Evolutionary conservation across 2,113 vertebrate genomes (phyloP), one percentile per base, ranked within the genome.

Genomic region (Carassius auratus): DNA sequence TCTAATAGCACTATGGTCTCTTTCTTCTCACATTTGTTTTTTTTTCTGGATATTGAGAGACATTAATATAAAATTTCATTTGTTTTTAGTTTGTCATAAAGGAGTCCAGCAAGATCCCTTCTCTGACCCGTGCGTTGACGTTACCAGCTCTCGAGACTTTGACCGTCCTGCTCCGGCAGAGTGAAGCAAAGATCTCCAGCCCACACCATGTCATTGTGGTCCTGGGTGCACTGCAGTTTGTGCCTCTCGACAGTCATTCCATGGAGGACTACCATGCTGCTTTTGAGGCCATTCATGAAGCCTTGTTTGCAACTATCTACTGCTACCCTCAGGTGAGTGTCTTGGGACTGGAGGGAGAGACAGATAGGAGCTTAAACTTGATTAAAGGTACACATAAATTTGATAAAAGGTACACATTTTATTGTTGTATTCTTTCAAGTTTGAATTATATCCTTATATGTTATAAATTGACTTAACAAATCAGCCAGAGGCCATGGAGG

Each of bases 291-390:
- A 68, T 96, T 69, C 97, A 99, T n/a, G 96, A 95, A 86, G 94
- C 95, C 0, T 94, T 99, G 33, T 99, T 98, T 83, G 92, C 96
- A 66, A 90, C 98, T 88, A 93, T 99, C 85, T 95, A 97, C 89
- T 98, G 96, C 89, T 97, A 99, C 82, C 92, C 95, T 0, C 96
- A 97, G 97, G 98, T 99, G 84, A 89, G 88, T 61, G 2, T 12
- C 36, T 21, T 42, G 42, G 5, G 5, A 30, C 23, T 79, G 36
- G n/a, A 36, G 17, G 6, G 15, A 33, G 23, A 38, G 42, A 15
- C 19, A 7, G 15, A 61, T 76, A 6, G 50, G 23, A 10, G 14
- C 21, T 10, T 36, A 45, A 66, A 21, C 10, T 7, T 64, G 14
- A 71, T 76, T 12, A 62, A 48, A 82, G 10, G 8, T 76, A 61